Evolutionary conservation across 2,113 vertebrate species (phyloP), one percentile per base, ranked within the genome.

Genomic region (Vimba vimba): DNA sequence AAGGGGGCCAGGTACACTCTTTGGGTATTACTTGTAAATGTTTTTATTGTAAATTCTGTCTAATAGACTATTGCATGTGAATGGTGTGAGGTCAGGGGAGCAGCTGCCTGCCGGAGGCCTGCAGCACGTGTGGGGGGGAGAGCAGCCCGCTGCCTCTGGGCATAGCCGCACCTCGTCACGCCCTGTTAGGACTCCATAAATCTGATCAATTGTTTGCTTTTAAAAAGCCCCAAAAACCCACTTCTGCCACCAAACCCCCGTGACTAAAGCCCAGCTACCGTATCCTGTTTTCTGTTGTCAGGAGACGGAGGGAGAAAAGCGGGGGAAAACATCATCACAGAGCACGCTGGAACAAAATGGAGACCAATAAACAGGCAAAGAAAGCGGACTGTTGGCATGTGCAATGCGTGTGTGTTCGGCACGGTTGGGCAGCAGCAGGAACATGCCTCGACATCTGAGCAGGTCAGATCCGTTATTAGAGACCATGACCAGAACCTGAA

Each of bases 151-250:
- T 69, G 86, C 86, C 88, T 89, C 75, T 33, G 85, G 90, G 86
- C 23, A 30, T 84, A 89, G 89, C 79, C 87, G 73, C 86, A 78
- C 90, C 91, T 50, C 69, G 91, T 94, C 93, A 95, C 71, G 88
- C 92, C 90, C 91, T 88, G 89, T 93, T 92, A 91, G 85, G 90
- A 91, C 90, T 91, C 90, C 88, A 92, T 93, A 94, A 94, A 94
- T 93, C 91, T 89, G 91, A 93, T 93, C 92, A 91, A 92, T 92
- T 69, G 64, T 57, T 80, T 85, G 89, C 91, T 92, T 88, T 87
- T 88, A 87, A 88, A 89, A 91, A 57, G n/a, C 12, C 82, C 89
- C 88, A 73, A 85, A 89, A 88, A 81, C 86, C 79, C 83, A 85
- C 89, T 90, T 88, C 89, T 90, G 81, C 87, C 88, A 89, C 82